phyloP scores from a whole-genome alignment of 2,113 vertebrate genomes.

The Pseudorasbora parva region DNA sequence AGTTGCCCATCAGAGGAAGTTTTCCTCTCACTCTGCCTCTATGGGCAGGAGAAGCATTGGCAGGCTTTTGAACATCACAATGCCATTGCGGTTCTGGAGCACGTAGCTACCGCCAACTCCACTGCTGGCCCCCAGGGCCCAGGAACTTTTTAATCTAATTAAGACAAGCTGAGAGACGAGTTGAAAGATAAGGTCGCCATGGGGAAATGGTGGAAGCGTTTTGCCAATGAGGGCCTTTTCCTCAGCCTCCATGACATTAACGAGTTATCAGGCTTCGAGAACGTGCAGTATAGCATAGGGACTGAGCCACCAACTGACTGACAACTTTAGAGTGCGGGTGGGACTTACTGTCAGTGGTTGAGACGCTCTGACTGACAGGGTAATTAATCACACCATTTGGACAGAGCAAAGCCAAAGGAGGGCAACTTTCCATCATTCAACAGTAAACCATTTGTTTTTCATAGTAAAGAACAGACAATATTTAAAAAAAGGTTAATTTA shows the following conservation, averaged over 20 bases:
- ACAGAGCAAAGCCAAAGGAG: conserved; percentile 37
- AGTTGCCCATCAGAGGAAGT: conserved; percentile 57
- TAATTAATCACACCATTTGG: conserved; percentile 66
- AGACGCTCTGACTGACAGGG: conserved; percentile 60
- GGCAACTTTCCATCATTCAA: conserved; percentile 28
- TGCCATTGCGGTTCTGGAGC: conserved; percentile 43
- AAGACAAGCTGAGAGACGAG: conserved; percentile 66
- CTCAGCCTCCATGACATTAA: conserved; percentile 51
- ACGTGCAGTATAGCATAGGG: conserved; percentile 32
- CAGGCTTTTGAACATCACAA: conserved; percentile 47
- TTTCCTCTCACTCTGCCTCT: conserved; percentile 36
- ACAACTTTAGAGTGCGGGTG: conserved; percentile 55
- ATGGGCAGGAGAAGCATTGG: conserved; percentile 54
- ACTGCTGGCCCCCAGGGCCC: conserved; percentile 47
- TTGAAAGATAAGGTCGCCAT: conserved; percentile 68
- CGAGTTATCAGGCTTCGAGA: conserved; percentile 56
- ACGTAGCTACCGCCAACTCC: conserved; percentile 38
- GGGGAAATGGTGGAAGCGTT: conserved; percentile 46
- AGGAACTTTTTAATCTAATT: conserved; percentile 73
- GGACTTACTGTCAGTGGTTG: conserved; percentile 64
- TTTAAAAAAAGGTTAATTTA: background rate
- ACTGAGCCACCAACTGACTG: conserved; percentile 60
- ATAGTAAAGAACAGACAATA: background rate
- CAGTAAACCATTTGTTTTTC: conserved; percentile 8
- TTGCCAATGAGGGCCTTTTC: background rate